phyloP scores from a whole-genome alignment of 2,888 invertebrate genomes.

The Leptopilina syphax region DNA sequence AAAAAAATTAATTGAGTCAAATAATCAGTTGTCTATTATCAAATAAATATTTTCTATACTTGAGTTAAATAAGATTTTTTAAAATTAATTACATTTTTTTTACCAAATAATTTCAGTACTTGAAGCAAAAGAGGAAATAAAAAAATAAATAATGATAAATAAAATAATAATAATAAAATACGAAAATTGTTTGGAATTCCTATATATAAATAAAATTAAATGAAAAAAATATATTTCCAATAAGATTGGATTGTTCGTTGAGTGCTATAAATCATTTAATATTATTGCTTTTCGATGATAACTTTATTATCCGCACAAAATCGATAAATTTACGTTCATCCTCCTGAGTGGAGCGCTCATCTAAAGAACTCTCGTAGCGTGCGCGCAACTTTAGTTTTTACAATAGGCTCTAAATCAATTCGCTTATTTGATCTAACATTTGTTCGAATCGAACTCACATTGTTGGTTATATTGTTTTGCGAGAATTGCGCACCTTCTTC shows the following conservation, averaged over 20 bases:
- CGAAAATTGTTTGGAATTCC: too few species aligned
- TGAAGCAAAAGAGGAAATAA: too few species aligned
- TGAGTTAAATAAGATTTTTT: too few species aligned
- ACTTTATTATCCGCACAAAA: slow-evolving; percentile 27
- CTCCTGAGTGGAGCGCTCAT: neutral
- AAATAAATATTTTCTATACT: too few species aligned
- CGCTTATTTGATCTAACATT: slow-evolving; percentile 59
- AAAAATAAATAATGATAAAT: too few species aligned
- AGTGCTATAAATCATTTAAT: neutral
- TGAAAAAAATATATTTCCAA: neutral
- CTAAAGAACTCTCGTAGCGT: neutral
- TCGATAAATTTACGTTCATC: slow-evolving; percentile 35
- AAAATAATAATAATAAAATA: too few species aligned
- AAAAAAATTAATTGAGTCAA: too few species aligned
- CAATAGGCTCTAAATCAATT: slow-evolving; percentile 63
- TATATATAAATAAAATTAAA: neutral
- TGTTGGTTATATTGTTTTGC: slow-evolving; percentile 58
- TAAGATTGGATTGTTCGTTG: neutral
- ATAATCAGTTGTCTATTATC: too few species aligned
- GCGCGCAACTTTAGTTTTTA: slow-evolving; percentile 11
- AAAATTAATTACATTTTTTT: too few species aligned
- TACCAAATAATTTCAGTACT: too few species aligned
- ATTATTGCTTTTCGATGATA: slow-evolving; percentile 26
- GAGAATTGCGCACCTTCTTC: slow-evolving; percentile 47
- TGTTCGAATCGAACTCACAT: slow-evolving; percentile 55